Percentiles rank a stretch among this genome's conserved stretches.
Conservation (phyloP, 53 echinoderm and acorn worm species). For the Glandiceps talaboti region DNA sequence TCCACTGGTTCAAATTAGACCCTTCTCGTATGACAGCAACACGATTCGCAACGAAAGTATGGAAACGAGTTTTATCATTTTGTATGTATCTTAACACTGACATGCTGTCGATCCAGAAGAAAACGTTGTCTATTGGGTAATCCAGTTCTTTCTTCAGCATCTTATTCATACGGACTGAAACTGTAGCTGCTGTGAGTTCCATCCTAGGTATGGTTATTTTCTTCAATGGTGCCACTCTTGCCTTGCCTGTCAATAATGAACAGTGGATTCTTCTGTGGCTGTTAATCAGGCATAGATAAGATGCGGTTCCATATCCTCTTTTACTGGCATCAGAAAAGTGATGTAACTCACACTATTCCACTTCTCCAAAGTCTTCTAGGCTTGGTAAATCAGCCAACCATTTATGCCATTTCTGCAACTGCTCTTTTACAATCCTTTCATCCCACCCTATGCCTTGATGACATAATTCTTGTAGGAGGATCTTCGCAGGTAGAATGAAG, state of each 20-base stretch:
- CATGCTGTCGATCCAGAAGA: slow-evolving; percentile 31
- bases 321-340: slow-evolving; percentile 48
- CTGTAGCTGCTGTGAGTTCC: slow-evolving; percentile 20
- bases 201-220: slow-evolving; percentile 21
- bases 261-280: slow-evolving; percentile 16
- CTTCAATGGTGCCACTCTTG: slow-evolving; percentile 32
- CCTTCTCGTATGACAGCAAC: slow-evolving; percentile 19
- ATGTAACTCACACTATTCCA: slow-evolving; percentile 25
- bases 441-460: slow-evolving; percentile 37
- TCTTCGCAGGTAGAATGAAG: slow-evolving; percentile 33
- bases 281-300: slow-evolving; percentile 26
- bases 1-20: slow-evolving; percentile 30
- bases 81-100: slow-evolving; percentile 28
- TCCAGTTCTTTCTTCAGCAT: not conserved
- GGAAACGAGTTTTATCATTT: slow-evolving; percentile 24
- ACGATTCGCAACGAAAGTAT: slow-evolving; percentile 50
- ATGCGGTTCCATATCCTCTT: slow-evolving; percentile 19
- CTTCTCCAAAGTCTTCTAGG: slow-evolving; percentile 14
- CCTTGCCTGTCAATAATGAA: slow-evolving; percentile 21
- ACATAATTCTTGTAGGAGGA: slow-evolving; percentile 42
- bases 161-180: slow-evolving; percentile 1
- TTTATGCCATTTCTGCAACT: slow-evolving; percentile 24
- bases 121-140: not conserved
- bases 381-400: slow-evolving; percentile 27
- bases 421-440: slow-evolving; percentile 25